These are phyloP conservation scores for Brachionus manjavacas DNA, from an alignment of 1,140 invertebrate species.

Conservation along the genomic window DNA sequence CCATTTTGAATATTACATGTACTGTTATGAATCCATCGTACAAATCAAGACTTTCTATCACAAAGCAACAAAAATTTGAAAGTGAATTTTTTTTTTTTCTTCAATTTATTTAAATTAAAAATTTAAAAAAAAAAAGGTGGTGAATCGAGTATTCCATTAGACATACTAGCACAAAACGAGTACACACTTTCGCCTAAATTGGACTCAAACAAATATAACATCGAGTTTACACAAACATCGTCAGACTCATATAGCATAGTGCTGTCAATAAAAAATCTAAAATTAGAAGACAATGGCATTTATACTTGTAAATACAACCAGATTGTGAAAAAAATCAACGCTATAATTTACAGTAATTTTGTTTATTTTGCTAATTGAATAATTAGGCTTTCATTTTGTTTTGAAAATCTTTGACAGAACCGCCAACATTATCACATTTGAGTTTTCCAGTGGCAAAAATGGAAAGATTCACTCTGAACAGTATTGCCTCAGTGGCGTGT, in stretches of 20 bases:
- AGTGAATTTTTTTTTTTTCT: background rate
- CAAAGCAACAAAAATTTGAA: constrained; percentile 31
- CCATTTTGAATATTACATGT: background rate
- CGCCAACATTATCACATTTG: background rate
- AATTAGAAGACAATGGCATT: constrained; percentile 36
- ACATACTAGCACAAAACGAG: background rate
- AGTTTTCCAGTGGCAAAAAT: background rate
- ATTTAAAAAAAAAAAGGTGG: background rate
- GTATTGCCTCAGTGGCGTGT: background rate
- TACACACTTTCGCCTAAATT: background rate
- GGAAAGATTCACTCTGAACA: background rate
- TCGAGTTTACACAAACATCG: background rate
- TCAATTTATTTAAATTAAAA: too few species aligned
- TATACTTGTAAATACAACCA: constrained; percentile 36
- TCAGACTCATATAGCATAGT: background rate
- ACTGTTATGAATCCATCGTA: constrained; percentile 2
- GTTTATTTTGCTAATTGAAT: background rate
- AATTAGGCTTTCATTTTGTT: background rate
- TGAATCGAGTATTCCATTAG: background rate
- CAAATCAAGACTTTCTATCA: background rate
- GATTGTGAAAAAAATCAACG: constrained; percentile 31
- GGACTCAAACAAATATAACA: background rate
- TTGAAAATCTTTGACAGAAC: background rate
- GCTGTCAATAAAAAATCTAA: constrained; percentile 1
- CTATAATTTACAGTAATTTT: constrained; percentile 12